phyloP scores from a whole-genome alignment of 2,797 vertebrate genomes.

The Siniperca undulata region DNA sequence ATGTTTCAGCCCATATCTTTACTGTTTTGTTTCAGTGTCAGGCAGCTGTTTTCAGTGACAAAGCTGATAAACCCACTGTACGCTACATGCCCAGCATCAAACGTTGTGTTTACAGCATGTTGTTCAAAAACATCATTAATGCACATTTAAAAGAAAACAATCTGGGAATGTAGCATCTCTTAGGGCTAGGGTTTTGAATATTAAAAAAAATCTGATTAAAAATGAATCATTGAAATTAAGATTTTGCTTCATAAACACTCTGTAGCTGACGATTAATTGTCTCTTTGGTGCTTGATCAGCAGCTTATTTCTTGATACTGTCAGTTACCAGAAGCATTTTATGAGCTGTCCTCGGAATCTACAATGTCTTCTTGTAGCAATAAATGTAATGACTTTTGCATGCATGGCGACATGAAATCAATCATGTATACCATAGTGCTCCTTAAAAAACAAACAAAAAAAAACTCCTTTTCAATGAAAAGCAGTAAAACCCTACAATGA shows the following conservation, averaged over 20 bases:
- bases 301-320: not conserved
- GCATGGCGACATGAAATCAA: not conserved
- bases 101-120: not conserved
- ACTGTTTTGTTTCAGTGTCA: not conserved
- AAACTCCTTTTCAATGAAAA: not conserved
- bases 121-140: not conserved
- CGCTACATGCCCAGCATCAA: not conserved
- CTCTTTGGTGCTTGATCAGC: not conserved
- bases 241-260: not conserved
- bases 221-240: not conserved
- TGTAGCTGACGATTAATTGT: not conserved
- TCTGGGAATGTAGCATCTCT: not conserved
- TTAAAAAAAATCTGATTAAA: too few relatives aligned
- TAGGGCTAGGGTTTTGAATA: not conserved
- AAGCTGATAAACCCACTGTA: not conserved
- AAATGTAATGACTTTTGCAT: not conserved
- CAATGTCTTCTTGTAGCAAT: not conserved
- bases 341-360: not conserved
- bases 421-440: not conserved
- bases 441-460: not conserved
- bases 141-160: not conserved
- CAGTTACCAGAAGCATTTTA: not conserved
- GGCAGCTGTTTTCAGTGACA: not conserved
- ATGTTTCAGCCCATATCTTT: not conserved
- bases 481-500: not conserved